Evolutionary conservation across 2,888 invertebrate species (phyloP).

Genomic region (Napeogenes inachia): DNA sequence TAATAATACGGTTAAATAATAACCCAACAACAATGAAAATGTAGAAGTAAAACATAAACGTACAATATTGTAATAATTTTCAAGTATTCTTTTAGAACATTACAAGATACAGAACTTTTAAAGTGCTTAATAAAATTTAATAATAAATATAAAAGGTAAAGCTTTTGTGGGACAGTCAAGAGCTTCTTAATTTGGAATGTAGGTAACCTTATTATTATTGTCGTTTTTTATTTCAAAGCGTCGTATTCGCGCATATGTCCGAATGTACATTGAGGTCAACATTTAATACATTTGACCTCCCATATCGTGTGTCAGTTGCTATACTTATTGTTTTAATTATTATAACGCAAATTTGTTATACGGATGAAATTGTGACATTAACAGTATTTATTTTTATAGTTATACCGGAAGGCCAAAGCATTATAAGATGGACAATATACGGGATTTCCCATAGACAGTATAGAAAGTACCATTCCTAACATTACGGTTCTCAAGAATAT

Average conservation of each 20-base stretch:
- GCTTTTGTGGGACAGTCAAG: neutral
- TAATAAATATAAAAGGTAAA: no score
- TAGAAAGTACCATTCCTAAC: no score
- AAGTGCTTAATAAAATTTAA: no score
- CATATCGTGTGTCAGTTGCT: slow-evolving; percentile 39
- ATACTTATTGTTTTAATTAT: slow-evolving; percentile 18
- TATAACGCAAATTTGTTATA: no score
- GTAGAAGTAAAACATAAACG: no score
- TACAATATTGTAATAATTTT: neutral
- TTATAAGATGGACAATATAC: no score
- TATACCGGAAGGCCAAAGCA: neutral
- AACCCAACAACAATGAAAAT: neutral
- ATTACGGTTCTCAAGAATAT: no score
- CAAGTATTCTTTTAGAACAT: no score
- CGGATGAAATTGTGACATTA: no score
- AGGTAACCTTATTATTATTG: neutral
- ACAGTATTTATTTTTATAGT: slow-evolving; percentile 29
- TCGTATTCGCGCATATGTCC: neutral
- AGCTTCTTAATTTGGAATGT: slow-evolving; percentile 1
- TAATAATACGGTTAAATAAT: slow-evolving; percentile 1
- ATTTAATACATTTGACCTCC: slow-evolving; percentile 16
- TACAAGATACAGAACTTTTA: no score
- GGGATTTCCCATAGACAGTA: no score
- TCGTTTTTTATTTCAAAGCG: neutral
- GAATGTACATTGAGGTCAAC: slow-evolving; percentile 1